Evolutionary conservation across 2,113 vertebrate species (phyloP), one percentile per base, ranked within the genome.

Genomic region (Amphiprion percula): DNA sequence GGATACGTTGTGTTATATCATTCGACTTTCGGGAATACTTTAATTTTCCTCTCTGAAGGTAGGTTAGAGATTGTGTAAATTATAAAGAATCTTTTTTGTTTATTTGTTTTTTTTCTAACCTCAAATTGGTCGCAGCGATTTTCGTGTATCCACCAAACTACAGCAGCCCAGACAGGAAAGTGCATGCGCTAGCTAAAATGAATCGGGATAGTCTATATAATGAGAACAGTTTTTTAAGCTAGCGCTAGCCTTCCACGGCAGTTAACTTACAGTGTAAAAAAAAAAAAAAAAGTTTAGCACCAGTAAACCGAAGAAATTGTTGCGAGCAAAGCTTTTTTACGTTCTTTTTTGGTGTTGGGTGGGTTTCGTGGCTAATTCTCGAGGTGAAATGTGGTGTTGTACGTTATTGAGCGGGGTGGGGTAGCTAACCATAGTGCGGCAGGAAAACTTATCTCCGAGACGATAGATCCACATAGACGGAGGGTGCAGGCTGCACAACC

Each of bases 131-230:
- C 5, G 2, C 12, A 16, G 2, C 21, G 3, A 15, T 81, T 37
- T 47, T 63, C 11, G 11, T 82, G 66, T 64, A 4, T 68, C 60
- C 69, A 58, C 23, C 46, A 30, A 69, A 64, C 65, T 61, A 10
- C 71, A 74, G 65, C 73, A 76, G 61, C 46, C 61, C 79, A 85
- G 86, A 75, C 58, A 63, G 68, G 80, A 85, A 92, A 91, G 89
- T 93, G 89, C 85, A 74, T 3, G 83, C 90, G 87, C 83, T 83
- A 89, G 90, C 85, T 90, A 82, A 90, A 90, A 86, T 85, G 69
- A 89, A 85, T 78, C 66, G 47, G 83, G 80, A 82, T 64, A 66
- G 64, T 82, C 75, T 26, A 24, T 71, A 37, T 46, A 68, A 72
- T 70, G 26, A 52, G 55, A 70, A 84, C 41, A 30, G 3, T 44